Percentiles rank a stretch among this genome's conserved stretches.
phyloP scores from a whole-genome alignment of 2,797 vertebrate genomes.

The Lutjanus argentimaculatus region DNA sequence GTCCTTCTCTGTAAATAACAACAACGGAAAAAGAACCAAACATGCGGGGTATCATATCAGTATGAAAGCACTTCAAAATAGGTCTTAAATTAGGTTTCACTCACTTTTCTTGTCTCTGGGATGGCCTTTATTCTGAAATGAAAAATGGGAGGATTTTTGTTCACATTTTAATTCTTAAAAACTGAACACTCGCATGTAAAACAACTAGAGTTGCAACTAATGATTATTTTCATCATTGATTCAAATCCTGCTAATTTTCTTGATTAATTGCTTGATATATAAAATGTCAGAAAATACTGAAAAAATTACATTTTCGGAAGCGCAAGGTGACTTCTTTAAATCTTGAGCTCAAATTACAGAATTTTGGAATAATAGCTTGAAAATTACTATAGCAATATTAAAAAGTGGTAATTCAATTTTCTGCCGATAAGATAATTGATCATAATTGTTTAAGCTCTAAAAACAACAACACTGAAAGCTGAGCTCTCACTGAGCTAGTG shows the following conservation, averaged over 20 bases:
- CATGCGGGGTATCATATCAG: constrained; percentile 52
- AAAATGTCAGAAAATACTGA: neutral
- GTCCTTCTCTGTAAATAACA: constrained; percentile 73
- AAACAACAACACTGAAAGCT: neutral
- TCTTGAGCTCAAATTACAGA: neutral
- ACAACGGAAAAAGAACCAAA: constrained; percentile 50
- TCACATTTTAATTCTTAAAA: neutral
- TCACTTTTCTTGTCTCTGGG: constrained; percentile 40
- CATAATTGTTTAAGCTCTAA: neutral
- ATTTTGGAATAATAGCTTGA: neutral
- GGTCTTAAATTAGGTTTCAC: neutral
- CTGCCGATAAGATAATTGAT: neutral
- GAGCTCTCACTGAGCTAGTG: no score
- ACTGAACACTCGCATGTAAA: neutral
- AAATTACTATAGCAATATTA: no score
- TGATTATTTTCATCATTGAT: neutral
- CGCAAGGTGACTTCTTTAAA: neutral
- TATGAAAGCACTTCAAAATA: constrained; percentile 9
- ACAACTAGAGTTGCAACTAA: neutral
- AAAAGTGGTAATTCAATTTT: neutral
- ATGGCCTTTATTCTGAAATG: constrained; percentile 43
- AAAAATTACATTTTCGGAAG: neutral
- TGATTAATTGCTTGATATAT: neutral
- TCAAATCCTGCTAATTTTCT: neutral
- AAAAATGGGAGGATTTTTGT: neutral